Evolutionary conservation across 2,888 invertebrate species (phyloP).

Genomic region (Resseliella maxima): DNA sequence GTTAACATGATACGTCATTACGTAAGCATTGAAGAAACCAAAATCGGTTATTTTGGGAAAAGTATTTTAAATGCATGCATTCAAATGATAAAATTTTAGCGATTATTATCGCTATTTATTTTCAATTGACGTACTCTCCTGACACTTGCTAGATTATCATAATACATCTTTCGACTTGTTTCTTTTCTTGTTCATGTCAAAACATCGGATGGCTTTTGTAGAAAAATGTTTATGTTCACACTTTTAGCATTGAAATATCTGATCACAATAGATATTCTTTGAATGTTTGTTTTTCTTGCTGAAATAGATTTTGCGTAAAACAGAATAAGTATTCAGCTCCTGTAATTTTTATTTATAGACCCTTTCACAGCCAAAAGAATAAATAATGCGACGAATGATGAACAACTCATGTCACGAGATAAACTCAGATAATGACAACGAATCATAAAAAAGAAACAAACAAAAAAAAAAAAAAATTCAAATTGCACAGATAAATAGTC

Average conservation of each 20-base stretch:
- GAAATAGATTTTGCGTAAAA: not conserved
- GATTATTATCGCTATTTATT: too few species aligned
- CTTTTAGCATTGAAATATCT: not conserved
- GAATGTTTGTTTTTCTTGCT: not conserved
- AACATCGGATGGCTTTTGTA: too few species aligned
- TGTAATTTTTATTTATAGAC: constrained; percentile 22
- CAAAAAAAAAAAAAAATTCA: not conserved
- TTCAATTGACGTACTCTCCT: too few species aligned
- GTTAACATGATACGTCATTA: not conserved
- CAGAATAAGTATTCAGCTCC: not conserved
- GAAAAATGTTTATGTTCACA: too few species aligned
- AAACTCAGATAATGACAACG: not conserved
- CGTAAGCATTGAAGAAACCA: not conserved
- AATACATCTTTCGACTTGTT: too few species aligned
- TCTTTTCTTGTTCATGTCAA: too few species aligned
- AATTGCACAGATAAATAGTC: not conserved
- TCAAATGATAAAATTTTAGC: too few species aligned
- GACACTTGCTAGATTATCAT: too few species aligned
- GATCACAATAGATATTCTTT: not conserved
- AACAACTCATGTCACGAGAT: not conserved
- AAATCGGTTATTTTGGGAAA: not conserved
- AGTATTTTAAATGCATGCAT: too few species aligned
- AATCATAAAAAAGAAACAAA: too few species aligned
- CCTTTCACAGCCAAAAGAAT: not conserved
- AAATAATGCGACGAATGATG: not conserved